These are phyloP conservation scores for Epinephelus malabaricus DNA, from an alignment of 2,797 vertebrate genomes.

Conservation along the genomic window DNA sequence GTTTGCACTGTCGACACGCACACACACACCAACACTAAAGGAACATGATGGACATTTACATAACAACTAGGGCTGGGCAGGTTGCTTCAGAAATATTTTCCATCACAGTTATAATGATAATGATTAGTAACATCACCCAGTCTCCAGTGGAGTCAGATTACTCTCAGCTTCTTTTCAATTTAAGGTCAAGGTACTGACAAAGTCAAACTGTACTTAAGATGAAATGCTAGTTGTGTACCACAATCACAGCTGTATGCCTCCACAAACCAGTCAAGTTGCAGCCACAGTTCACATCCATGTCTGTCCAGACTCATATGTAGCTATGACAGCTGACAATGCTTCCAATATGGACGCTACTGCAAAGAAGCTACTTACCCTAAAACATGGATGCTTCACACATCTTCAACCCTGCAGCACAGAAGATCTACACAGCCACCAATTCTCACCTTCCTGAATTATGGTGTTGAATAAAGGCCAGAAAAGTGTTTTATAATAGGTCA, in stretches of 20 bases:
- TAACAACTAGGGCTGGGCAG: constrained; percentile 1
- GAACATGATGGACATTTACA: constrained; percentile 23
- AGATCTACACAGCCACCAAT: no score
- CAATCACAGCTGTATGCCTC: not conserved
- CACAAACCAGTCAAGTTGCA: no score
- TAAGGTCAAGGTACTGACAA: not conserved
- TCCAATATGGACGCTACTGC: no score
- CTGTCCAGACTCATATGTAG: no score
- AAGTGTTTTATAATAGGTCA: no score
- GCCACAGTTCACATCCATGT: no score
- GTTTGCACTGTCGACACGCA: constrained; percentile 9
- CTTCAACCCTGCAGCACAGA: no score
- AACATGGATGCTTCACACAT: no score
- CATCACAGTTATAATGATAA: constrained; percentile 26
- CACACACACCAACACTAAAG: not conserved
- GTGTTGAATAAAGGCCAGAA: no score
- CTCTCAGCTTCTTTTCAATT: constrained; percentile 12
- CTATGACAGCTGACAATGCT: no score
- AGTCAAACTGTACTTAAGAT: not conserved
- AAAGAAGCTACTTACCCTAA: no score
- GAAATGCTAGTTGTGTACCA: not conserved
- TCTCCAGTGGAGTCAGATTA: constrained; percentile 9
- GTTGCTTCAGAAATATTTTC: constrained; percentile 20
- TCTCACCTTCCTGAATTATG: no score
- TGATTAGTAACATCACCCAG: constrained; percentile 13